Evolutionary conservation across 2,113 vertebrate species (phyloP).

Genomic region (Heliornis fulica): DNA sequence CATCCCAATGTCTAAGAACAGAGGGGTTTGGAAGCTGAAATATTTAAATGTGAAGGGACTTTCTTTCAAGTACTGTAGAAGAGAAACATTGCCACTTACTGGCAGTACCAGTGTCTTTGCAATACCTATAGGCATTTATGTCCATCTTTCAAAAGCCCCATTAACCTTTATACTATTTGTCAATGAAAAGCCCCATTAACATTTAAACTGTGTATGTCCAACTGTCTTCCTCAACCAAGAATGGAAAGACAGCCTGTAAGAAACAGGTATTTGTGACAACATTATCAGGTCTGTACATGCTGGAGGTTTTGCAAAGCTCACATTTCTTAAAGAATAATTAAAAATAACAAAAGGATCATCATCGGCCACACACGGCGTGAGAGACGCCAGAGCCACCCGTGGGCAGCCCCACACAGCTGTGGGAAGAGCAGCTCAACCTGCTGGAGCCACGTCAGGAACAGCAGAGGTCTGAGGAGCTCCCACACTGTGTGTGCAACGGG

Average conservation of each 20-base stretch:
- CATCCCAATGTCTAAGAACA: background rate
- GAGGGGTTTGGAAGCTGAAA: background rate
- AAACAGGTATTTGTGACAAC: background rate
- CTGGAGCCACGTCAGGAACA: background rate
- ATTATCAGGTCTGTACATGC: background rate
- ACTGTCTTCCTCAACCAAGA: constrained; percentile 24
- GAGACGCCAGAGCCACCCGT: background rate
- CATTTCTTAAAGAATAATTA: background rate
- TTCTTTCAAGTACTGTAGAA: background rate
- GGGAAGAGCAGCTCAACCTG: background rate
- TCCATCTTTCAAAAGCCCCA: constrained; percentile 50
- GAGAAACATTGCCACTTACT: constrained; percentile 62
- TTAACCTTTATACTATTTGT: constrained; percentile 54
- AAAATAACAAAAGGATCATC: too few species aligned
- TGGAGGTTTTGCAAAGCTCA: background rate
- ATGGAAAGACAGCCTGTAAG: constrained; percentile 13
- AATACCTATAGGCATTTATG: background rate
- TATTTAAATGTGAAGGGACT: background rate
- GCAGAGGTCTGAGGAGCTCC: background rate
- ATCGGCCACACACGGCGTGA: background rate
- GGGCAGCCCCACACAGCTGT: background rate
- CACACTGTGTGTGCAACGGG: background rate
- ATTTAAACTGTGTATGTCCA: constrained; percentile 56
- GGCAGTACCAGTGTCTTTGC: background rate
- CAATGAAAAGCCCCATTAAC: constrained; percentile 65